Evolutionary conservation across 2,113 vertebrate genomes (phyloP).

Genomic region (Zapus hudsonius): DNA sequence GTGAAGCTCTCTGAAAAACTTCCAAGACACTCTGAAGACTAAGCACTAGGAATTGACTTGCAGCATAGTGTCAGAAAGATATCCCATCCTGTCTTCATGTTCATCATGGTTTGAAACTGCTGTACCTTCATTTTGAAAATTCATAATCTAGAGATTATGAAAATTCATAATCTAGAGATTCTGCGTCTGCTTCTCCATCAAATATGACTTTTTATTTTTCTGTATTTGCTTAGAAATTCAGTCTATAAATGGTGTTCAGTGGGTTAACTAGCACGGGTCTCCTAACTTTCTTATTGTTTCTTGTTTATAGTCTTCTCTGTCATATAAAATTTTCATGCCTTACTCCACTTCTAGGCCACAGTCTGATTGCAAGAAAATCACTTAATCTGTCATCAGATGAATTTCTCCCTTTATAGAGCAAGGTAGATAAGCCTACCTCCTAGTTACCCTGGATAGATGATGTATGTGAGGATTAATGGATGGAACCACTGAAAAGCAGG

Average conservation of each 20-base stretch:
- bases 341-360: constrained; percentile 1
- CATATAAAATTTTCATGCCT: constrained; percentile 8
- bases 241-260: neutral
- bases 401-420: constrained; percentile 51
- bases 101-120: constrained; percentile 6
- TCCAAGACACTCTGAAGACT: neutral
- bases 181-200: neutral
- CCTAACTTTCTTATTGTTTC: neutral
- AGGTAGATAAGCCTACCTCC: constrained; percentile 13
- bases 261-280: neutral
- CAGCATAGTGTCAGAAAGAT: neutral
- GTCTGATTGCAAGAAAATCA: constrained; percentile 43
- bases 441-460: neutral
- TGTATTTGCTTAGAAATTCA: neutral
- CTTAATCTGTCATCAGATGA: constrained; percentile 54
- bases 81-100: neutral
- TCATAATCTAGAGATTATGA: neutral
- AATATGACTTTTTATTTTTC: neutral
- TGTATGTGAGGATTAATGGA: constrained; percentile 50
- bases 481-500: neutral
- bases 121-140: constrained; percentile 12
- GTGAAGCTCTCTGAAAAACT: neutral
- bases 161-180: neutral
- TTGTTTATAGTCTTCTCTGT: neutral
- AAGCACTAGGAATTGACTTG: constrained; percentile 12